Percentiles rank a stretch among this genome's conserved stretches.
phyloP scores from a whole-genome alignment of 2,888 invertebrate species.

The Uropetala carovei region DNA sequence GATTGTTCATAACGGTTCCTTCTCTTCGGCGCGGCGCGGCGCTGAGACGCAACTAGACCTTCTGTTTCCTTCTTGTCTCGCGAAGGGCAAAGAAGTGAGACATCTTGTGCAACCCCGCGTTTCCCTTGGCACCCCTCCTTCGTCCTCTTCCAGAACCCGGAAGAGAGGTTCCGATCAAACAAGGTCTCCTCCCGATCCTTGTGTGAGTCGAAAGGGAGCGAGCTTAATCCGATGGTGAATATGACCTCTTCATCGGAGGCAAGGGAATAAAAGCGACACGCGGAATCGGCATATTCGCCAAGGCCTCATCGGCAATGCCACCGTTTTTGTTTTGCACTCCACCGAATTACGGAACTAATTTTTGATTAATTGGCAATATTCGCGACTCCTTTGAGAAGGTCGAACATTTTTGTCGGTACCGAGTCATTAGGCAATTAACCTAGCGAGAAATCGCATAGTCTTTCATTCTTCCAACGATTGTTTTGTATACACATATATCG shows the following conservation, averaged over 20 bases:
- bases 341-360: no score
- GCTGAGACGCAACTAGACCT: slow-evolving; percentile 8
- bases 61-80: not conserved
- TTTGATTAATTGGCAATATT: no score
- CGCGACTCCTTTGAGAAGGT: no score
- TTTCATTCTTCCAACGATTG: no score
- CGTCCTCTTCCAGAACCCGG: not conserved
- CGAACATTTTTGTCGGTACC: no score
- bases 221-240: not conserved
- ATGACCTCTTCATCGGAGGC: not conserved
- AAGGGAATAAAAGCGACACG: not conserved
- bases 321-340: no score
- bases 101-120: not conserved
- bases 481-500: no score
- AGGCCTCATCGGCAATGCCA: no score
- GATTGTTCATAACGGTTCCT: not conserved
- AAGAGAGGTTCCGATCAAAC: not conserved
- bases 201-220: not conserved
- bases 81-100: slow-evolving; percentile 5
- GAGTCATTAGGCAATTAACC: no score
- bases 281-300: no score
- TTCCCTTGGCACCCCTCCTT: slow-evolving; percentile 17
- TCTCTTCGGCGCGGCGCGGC: not conserved
- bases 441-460: no score
- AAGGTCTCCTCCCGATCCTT: not conserved